Base-by-base conservation (phyloP, 1,140 invertebrate genomes). In the Pteromalus puparum region DNA sequence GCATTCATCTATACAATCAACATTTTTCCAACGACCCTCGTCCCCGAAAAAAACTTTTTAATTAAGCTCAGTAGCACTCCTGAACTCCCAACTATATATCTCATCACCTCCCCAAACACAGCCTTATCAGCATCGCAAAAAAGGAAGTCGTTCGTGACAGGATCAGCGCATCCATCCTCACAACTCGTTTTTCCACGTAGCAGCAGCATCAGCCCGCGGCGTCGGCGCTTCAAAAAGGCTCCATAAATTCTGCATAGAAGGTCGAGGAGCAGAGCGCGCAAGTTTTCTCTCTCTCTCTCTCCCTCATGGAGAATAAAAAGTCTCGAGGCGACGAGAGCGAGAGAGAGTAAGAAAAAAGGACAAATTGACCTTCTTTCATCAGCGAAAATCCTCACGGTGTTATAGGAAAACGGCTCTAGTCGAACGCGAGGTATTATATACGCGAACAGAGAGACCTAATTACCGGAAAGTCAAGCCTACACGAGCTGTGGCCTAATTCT, bases 211-310 rank as follows among this genome's bases (percentile, higher is more conserved):
- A 9, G 53, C 53, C 53, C 24, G 67, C 67, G 24, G 67, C 67
- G 10, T 70, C 24, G 24, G 24, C 3, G 21, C 78, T 42, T 70
- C 61, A 70, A 80, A 61, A 68, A 70, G 28, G 13, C 65, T 80
- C 78, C 78, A 68, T 80, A 68, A 68, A 80, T 80, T 80, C 61
- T 68, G 78, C 30, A 80, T 80, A 70, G 38, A 80, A 80, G 78
- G 78, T 80, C 78, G 78, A 80, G 78, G 7, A 80, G 78, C 26
- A 28, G 61, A n/a, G n/a, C n/a, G n/a, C n/a, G n/a, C n/a, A n/a
- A n/a, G n/a, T n/a, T n/a, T n/a, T n/a, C n/a, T n/a, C n/a, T n/a
- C n/a, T n/a, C 21, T 13, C 53, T 78, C 42, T 13, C 30, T 9
- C 26, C 13, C 30, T 34, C 30, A 26, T 4, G 10, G 21, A 28